These are phyloP conservation scores for Parnassius orleans DNA, from an alignment of 2,888 invertebrate genomes.

Conservation along the genomic window DNA sequence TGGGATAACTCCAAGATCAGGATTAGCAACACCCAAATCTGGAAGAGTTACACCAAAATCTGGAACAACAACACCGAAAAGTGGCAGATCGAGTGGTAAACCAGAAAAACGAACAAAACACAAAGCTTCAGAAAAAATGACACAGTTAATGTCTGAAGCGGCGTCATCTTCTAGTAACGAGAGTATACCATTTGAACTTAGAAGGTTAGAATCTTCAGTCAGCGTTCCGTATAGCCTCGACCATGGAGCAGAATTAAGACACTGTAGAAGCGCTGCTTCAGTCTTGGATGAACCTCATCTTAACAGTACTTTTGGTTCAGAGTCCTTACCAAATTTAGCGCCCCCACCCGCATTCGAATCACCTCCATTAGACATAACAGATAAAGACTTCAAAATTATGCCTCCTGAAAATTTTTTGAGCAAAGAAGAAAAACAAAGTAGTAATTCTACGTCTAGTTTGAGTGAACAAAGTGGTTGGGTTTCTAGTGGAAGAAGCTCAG, in stretches of 20 bases:
- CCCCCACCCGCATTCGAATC: constrained; percentile 83
- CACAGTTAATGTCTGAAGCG: constrained; percentile 77
- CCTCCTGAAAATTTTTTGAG: constrained; percentile 75
- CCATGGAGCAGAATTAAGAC: constrained; percentile 74
- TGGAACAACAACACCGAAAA: constrained; percentile 78
- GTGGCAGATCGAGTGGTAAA: constrained; percentile 77
- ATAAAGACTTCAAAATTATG: constrained; percentile 75
- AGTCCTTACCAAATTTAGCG: constrained; percentile 87
- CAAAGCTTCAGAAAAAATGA: constrained; percentile 77
- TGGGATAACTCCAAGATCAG: constrained; percentile 67
- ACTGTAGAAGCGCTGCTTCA: constrained; percentile 80
- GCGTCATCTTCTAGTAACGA: constrained; percentile 83
- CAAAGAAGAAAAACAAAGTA: constrained; percentile 67
- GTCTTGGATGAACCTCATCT: constrained; percentile 80
- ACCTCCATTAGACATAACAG: constrained; percentile 73
- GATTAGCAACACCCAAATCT: constrained; percentile 69
- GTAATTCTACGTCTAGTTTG: constrained; percentile 83
- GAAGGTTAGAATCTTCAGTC: constrained; percentile 79
- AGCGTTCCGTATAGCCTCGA: constrained; percentile 84
- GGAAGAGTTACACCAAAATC: constrained; percentile 70
- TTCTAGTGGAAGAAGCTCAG: constrained; percentile 86
- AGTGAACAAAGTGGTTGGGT: constrained; percentile 95
- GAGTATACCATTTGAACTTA: constrained; percentile 73
- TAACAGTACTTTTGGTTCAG: constrained; percentile 80
- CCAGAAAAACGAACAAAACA: constrained; percentile 71